A percentile compares a stretch with the other conserved stretches of the same genome.
Conservation (phyloP, 1,140 invertebrate species). For the Drosophila trapezifrons region DNA sequence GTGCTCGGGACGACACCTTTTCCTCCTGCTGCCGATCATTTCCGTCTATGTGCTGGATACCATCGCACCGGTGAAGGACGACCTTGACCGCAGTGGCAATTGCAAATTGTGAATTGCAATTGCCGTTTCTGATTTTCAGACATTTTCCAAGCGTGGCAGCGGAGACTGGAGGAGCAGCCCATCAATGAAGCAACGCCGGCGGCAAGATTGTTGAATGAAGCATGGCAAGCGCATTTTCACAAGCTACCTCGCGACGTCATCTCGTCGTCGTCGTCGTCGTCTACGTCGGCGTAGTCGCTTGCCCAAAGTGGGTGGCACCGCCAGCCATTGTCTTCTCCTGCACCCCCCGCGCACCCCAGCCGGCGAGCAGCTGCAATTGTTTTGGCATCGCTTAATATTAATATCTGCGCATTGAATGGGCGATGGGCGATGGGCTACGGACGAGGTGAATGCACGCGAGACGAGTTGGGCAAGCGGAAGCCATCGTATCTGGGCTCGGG, state of each 20-base stretch:
- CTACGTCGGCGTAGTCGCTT: constrained; percentile 11
- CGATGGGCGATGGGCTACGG: constrained; percentile 19
- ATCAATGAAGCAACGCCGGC: constrained; percentile 58
- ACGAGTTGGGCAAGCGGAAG: constrained; percentile 65
- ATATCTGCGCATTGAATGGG: constrained; percentile 42
- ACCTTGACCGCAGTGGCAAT: constrained; percentile 71
- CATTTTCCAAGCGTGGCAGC: constrained; percentile 5
- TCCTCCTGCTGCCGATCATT: not conserved
- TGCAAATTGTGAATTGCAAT: constrained; percentile 25
- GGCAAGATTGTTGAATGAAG: constrained; percentile 71
- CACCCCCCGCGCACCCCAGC: not conserved
- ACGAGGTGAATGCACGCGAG: constrained; percentile 69
- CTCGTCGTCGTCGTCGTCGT: constrained; percentile 1
- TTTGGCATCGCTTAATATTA: constrained; percentile 52
- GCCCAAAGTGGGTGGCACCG: constrained; percentile 62
- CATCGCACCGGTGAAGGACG: constrained; percentile 35
- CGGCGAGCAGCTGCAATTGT: constrained; percentile 23
- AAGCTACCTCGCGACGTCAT: constrained; percentile 33
- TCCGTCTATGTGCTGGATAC: constrained; percentile 5
- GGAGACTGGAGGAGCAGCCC: not conserved
- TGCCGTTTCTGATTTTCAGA: constrained; percentile 14
- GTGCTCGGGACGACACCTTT: not conserved
- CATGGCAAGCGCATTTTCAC: constrained; percentile 48
- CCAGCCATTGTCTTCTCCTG: constrained; percentile 59
- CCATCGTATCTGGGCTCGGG: constrained; percentile 26